Base-by-base conservation (phyloP, 2,113 vertebrate genomes). In the Galeopterus variegatus region DNA sequence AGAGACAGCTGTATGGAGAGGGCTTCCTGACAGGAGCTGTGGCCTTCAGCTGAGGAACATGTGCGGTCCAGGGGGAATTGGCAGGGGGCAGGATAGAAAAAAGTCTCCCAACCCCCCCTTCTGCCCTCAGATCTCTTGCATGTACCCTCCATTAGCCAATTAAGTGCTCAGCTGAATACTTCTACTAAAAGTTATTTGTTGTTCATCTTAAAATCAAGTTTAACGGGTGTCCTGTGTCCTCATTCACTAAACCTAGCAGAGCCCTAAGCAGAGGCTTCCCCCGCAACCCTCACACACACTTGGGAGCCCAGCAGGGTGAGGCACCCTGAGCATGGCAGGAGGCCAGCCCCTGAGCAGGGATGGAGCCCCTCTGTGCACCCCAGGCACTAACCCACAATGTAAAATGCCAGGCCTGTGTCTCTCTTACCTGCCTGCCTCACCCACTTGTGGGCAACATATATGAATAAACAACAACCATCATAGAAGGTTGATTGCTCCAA, bases 191-290 rank as follows among this genome's bases (percentile, higher is more conserved):
- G 33, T 52, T 50, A 24, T 60, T 87, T 91, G 72, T 81, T 76
- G 28, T 56, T 60, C 36, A 58, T 64, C 54, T 65, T 79, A 72
- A 92, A 81, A 88, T 88, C 62, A 88, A 41, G 72, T 64, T 84
- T 58, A 88, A 41, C 60, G 52, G 33, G 52, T 2, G 0, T 84
- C 23, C 28, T 75, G 11, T 52, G 31, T 83, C 41, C 41, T 41
- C 96, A 48, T 28, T 90, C 45, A 28, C 70, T 89, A 83, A 56
- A 26, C 88, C 54, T 75, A 60, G 73, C 36, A 58, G 58, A 60
- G 7, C 26, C 18, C 36, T 60, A 77, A 62, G 17, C 31, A 89
- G 41, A 73, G 54, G 56, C 31, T 9, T 81, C 14, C 7, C 17
- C 50, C 24, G 9, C 36, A 41, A 41, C 64, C 54, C 60, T 70